Conservation (phyloP, 2,797 vertebrate genomes). For the Arnoldichthys spilopterus region DNA sequence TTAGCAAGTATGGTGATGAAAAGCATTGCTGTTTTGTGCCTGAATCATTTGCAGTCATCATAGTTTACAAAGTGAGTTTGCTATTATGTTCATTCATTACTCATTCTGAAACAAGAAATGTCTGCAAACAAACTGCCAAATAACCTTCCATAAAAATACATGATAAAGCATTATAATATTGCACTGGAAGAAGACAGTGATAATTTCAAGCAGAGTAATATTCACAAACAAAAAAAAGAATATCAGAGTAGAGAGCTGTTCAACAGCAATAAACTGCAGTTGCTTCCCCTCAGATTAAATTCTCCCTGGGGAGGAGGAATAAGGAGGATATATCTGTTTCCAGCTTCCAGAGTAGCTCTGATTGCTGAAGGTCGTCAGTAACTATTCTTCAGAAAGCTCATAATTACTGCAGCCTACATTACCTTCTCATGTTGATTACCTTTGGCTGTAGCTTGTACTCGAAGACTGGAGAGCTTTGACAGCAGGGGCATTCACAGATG, state of each 20-base stretch:
- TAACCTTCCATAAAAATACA: not conserved
- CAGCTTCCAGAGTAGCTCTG: slow-evolving; percentile 39
- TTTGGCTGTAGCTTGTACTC: slow-evolving; percentile 33
- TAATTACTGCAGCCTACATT: slow-evolving; percentile 58
- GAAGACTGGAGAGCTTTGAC: slow-evolving; percentile 49
- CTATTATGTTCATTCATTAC: slow-evolving; percentile 12
- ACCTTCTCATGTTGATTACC: slow-evolving; percentile 57
- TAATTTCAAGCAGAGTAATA: not conserved
- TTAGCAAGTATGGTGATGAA: not conserved
- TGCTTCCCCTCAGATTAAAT: slow-evolving; percentile 61
- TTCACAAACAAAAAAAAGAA: slow-evolving; percentile 3
- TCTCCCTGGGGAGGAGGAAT: slow-evolving; percentile 20
- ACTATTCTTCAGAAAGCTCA: slow-evolving; percentile 55
- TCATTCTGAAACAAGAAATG: not conserved
- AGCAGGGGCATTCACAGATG: slow-evolving; percentile 39
- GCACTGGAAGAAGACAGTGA: not conserved
- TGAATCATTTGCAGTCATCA: not conserved
- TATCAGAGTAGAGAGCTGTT: slow-evolving; percentile 6
- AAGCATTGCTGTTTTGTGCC: not conserved
- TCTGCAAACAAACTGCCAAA: not conserved
- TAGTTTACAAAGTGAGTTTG: not conserved
- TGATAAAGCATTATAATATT: not conserved
- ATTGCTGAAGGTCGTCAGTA: slow-evolving; percentile 61
- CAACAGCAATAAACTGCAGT: slow-evolving; percentile 42
- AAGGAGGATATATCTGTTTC: slow-evolving; percentile 39